Evolutionary conservation across 2,113 vertebrate species (phyloP).

Genomic region (Chaetodon auriga): DNA sequence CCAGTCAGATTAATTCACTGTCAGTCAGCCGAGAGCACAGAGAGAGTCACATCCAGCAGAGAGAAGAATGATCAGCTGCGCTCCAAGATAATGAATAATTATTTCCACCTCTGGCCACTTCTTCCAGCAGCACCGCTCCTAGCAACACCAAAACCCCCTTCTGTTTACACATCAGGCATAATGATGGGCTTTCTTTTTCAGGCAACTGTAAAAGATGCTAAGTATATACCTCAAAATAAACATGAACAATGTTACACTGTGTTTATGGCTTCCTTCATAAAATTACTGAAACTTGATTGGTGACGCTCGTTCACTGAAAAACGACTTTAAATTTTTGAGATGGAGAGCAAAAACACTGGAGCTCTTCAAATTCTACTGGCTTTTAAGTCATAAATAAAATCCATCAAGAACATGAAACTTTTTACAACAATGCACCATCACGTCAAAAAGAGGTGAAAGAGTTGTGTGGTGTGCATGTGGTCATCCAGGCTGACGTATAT

Average conservation of each 20-base stretch:
- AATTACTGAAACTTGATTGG: slow-evolving; percentile 33
- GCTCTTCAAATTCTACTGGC: background rate
- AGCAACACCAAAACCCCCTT: slow-evolving; percentile 55
- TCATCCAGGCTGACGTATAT: background rate
- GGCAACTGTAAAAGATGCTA: slow-evolving; percentile 65
- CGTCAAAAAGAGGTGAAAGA: slow-evolving; percentile 7
- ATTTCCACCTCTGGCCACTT: slow-evolving; percentile 52
- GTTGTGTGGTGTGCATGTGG: background rate
- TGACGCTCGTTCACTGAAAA: background rate
- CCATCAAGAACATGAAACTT: background rate
- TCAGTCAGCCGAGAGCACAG: slow-evolving; percentile 19
- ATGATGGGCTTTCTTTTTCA: slow-evolving; percentile 65
- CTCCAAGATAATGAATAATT: slow-evolving; percentile 59
- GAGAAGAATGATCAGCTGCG: slow-evolving; percentile 45
- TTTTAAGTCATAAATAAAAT: slow-evolving; percentile 3
- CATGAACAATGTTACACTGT: slow-evolving; percentile 64
- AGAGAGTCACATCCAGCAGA: slow-evolving; percentile 12
- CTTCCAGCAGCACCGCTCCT: slow-evolving; percentile 42
- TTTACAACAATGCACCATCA: background rate
- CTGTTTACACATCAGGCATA: slow-evolving; percentile 65
- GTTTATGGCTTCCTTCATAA: slow-evolving; percentile 59
- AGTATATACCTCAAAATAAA: slow-evolving; percentile 68
- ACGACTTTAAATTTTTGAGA: slow-evolving; percentile 46
- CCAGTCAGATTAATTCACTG: slow-evolving; percentile 35
- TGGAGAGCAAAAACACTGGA: background rate